Conservation (phyloP, 2,113 vertebrate genomes). For the Ovis aries region ARS-UI_Ramb_v3.0 NC_056054.1:263722501-263723000, state of each 20-base stretch:
- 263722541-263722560: no score
- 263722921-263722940: not conserved
- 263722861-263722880: not conserved
- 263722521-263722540: no score
- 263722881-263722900: not conserved
- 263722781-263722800: not conserved
- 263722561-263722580: not conserved
- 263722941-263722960: no score
- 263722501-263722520: not conserved
- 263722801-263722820: fast-evolving
- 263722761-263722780: not conserved
- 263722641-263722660: fast-evolving
- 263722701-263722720: not conserved
- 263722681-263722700: not conserved
- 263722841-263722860: not conserved
- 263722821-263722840: not conserved
- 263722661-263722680: not conserved
- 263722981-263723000: not conserved
- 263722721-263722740: not conserved
- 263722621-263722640: not conserved
- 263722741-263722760: not conserved
- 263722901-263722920: fast-evolving
- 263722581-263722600: not conserved
- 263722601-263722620: fast-evolving
- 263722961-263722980: not conserved